Evolutionary conservation across 2,113 vertebrate species (phyloP).

Genomic region (Ceyx margarethae): DNA sequence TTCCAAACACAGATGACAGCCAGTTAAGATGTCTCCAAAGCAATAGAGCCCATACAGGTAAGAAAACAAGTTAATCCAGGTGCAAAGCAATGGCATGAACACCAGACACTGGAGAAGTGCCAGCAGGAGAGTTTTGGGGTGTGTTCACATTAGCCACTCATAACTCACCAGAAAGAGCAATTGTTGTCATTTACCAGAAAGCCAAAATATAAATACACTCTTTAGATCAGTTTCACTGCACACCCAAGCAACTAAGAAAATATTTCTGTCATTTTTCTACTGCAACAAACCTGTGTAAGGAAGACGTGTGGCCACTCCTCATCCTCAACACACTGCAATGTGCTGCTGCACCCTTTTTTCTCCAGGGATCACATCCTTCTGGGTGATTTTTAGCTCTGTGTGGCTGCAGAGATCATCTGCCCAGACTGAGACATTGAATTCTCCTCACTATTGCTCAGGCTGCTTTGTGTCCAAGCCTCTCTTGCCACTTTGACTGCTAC

Average conservation of each 20-base stretch:
- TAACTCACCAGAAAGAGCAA: background rate
- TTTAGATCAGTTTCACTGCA: background rate
- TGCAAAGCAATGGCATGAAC: background rate
- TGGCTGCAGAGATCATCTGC: background rate
- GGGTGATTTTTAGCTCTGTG: background rate
- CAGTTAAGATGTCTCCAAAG: background rate
- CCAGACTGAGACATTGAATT: background rate
- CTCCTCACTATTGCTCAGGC: background rate
- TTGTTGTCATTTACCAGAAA: background rate
- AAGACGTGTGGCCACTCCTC: background rate
- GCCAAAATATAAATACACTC: background rate
- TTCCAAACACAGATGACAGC: background rate
- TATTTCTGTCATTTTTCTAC: accelerated
- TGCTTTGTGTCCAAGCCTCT: constrained; percentile 39
- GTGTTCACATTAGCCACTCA: background rate
- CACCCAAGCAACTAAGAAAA: background rate
- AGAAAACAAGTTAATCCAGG: constrained; percentile 19
- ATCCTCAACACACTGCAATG: background rate
- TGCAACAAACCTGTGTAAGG: accelerated
- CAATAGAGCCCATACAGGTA: background rate
- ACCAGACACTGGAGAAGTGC: background rate
- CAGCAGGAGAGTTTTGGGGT: background rate
- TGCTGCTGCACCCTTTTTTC: background rate
- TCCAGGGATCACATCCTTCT: background rate
- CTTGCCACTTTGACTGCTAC: constrained; percentile 65